Evolutionary conservation across 37 sponge, comb jelly and placozoan species (phyloP).

Genomic region (Hormiphora californensis): DNA sequence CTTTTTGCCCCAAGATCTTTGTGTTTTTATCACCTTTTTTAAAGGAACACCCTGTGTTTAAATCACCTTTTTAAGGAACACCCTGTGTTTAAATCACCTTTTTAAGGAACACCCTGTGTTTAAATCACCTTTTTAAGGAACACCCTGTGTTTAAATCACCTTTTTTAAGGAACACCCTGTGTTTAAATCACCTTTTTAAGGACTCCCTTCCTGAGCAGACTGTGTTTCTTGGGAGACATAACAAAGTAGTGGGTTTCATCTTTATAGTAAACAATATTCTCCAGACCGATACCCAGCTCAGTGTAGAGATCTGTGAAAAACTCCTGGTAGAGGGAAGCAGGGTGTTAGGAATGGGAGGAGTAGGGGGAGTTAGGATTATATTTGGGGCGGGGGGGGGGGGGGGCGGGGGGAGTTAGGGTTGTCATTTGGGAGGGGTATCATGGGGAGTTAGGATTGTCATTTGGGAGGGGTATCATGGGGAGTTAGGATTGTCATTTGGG

Average conservation of each 20-base stretch:
- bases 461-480: not conserved
- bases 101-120: no score
- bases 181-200: slow-evolving; percentile 79
- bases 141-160: no score
- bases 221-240: slow-evolving; percentile 85
- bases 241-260: slow-evolving; percentile 98
- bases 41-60: no score
- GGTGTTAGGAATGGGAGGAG: not conserved
- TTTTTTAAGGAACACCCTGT: no score
- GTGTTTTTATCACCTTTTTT: no score
- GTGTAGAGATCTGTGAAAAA: slow-evolving; percentile 74
- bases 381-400: not conserved
- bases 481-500: not conserved
- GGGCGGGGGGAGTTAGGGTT: not conserved
- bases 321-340: slow-evolving; percentile 34
- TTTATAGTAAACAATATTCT: slow-evolving; percentile 95
- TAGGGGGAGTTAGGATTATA: not conserved
- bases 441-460: not conserved
- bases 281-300: slow-evolving; percentile 72
- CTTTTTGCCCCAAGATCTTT: no score
- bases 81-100: no score
- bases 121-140: no score
- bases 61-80: no score
- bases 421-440: not conserved
- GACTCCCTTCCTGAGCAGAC: slow-evolving; percentile 71